Evolutionary conservation across 2,888 invertebrate genomes (phyloP), one percentile per base, ranked within the genome.

Genomic region (Steinernema scapterisci): DNA sequence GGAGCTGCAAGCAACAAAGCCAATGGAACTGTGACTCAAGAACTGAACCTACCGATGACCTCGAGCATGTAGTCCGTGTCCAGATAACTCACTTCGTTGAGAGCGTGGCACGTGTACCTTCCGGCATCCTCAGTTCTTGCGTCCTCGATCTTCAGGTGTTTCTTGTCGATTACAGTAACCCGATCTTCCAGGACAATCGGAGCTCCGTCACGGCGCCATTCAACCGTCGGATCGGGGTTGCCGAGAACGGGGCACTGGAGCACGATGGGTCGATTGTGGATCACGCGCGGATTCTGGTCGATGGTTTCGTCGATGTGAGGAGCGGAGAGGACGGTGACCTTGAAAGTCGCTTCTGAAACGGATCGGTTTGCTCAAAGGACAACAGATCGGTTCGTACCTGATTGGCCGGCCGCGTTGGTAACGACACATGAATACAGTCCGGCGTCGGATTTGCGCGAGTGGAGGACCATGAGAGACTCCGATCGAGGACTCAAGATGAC

Each of bases 391-490:
- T 3, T 31, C 31, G 7, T 25, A 73, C 77, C 91, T 0, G 90
- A 90, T 46, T 91, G 90, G 0, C 92, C 92, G 0, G 91, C 91
- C 76, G 90, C 89, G 88, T 92, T 92, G 19, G 90, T 90, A 77
- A 92, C 91, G 25, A 91, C 89, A 85, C 92, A 92, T 0, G 91
- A 90, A 84, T 92, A 92, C 56, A 89, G 89, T 0, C 92, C 92
- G 31, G 90, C 89, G 84, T 92, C 90, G 83, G 21, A 89, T 87
- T 81, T 74, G 56, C 77, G 73, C 7, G 86, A 77, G 56, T 86
- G 84, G 46, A 86, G 78, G 75, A 87, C 80, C 84, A 87, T 84
- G 16, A 87, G 77, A 6, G 83, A 78, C 23, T 87, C 87, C 74
- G 87, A 86, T 16, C 84, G 75, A 0, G 87, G 87, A 11, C 86